Base-by-base conservation (phyloP, 2,888 invertebrate species). In the Himalopsyche kuldschensis region DNA sequence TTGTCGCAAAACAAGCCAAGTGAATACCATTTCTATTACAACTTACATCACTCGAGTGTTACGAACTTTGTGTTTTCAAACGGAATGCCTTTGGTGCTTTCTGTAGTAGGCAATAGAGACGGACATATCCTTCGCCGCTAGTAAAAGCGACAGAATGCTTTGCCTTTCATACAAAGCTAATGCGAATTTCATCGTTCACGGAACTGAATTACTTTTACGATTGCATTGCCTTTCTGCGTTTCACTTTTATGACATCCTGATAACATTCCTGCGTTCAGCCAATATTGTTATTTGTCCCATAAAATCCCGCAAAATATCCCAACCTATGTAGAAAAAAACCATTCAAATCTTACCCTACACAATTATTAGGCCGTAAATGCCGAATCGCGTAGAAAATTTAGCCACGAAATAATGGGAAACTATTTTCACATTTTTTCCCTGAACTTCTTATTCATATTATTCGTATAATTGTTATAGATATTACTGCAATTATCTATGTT, bases 141-240 rank as follows among this genome's bases (percentile, higher is more conserved):
- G 69, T 30, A 20, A 27, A 27, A 69, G 69, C 24, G 69, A 30
- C 30, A 69, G 69, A 69, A 69, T 11, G 69, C 69, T 69, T 69
- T 30, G 69, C 69, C 69, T 69, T 69, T 69, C 76, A 35, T 24
- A 76, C 76, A 76, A 76, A 76, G 76, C 76, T 76, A 76, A 35
- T 76, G 76, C 32, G 76, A 32, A 31, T 35, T 41, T 76, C 41
- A 76, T 76, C 76, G 76, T 76, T 76, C 41, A 76, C 17, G 76
- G 76, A 76, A 76, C 32, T 76, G 76, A 76, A 76, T 76, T 76
- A 35, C 35, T 76, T 35, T 76, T 76, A 41, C n/a, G 32, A 76
- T 76, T 76, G 76, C 76, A 76, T 76, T 35, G 10, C 32, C 35
- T 69, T 27, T 69, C 69, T 69, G 69, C 69, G 69, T 69, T 69